Percentiles rank a stretch among this genome's conserved stretches.
phyloP scores from a whole-genome alignment of 2,113 vertebrate genomes.

The Vicugna pacos region DNA sequence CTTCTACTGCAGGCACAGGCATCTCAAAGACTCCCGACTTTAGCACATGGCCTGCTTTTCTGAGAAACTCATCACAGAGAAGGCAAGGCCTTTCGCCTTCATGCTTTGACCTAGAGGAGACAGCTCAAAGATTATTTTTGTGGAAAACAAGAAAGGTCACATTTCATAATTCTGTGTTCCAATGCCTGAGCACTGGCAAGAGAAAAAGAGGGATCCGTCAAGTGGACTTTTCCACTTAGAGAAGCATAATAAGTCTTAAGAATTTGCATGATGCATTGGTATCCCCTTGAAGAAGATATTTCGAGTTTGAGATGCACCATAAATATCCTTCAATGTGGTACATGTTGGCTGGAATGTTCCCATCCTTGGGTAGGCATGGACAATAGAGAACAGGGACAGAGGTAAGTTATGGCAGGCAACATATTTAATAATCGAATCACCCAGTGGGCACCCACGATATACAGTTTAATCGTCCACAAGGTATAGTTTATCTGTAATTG shows the following conservation, averaged over 20 bases:
- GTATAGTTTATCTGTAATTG: constrained; percentile 83
- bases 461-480: constrained; percentile 86
- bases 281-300: constrained; percentile 86
- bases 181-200: constrained; percentile 65
- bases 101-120: constrained; percentile 74
- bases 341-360: constrained; percentile 72
- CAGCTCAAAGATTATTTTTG: constrained; percentile 68
- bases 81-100: constrained; percentile 69
- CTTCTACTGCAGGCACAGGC: neutral
- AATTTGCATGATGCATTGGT: constrained; percentile 74
- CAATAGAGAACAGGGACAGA: constrained; percentile 52
- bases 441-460: constrained; percentile 86
- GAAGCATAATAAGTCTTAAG: constrained; percentile 72
- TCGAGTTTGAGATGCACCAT: constrained; percentile 81
- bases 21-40: neutral
- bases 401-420: constrained; percentile 81
- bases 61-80: constrained; percentile 65
- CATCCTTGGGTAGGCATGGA: constrained; percentile 70
- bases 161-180: constrained; percentile 68
- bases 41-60: neutral
- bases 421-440: constrained; percentile 79
- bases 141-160: constrained; percentile 75
- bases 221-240: constrained; percentile 83
- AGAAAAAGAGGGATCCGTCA: constrained; percentile 80
- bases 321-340: constrained; percentile 73